Base-by-base conservation (phyloP, 2,113 vertebrate species). In the Australoheros scitulus region DNA sequence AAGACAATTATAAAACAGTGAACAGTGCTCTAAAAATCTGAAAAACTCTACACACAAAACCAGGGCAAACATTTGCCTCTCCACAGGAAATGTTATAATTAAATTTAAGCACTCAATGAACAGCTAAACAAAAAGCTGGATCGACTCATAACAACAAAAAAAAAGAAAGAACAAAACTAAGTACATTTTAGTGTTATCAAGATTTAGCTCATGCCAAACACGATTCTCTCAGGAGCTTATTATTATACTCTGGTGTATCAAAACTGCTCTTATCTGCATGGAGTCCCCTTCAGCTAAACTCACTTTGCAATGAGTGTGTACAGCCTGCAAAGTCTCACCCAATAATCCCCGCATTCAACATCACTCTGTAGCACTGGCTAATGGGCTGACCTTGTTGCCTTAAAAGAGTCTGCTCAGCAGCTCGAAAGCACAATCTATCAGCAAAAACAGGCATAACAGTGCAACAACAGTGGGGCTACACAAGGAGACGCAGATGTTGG, bases 321-420 rank as follows among this genome's bases (percentile, higher is more conserved):
- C 65, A 85, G 74, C 77, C 41, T 50, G 77, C 52, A 74, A 72
- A 85, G 65, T 82, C 82, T 81, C 74, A 52, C 60, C 82, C 34
- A 74, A 86, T 88, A 64, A 77, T 81, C 64, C 87, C 60, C 76
- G 79, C 76, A 64, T 86, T 88, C 86, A 78, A 87, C 87, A 91
- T 92, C 75, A 59, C 84, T 90, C 89, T 86, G 88, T 74, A 52
- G 80, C 4, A 6, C 56, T 11, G 38, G 74, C 91, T 93, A 93
- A 94, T 91, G 85, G 84, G 84, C 79, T 86, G 87, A 92, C 84
- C 89, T 87, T 70, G 86, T 86, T 90, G 83, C 88, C 87, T 87
- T 78, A 56, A 84, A 91, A 89, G 15, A 85, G 88, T 81, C 72
- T n/a, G 58, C 84, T 94, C 93, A 93, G 94, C 94, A 89, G 24